These are phyloP conservation scores for Marmota monax DNA, from an alignment of 2,113 vertebrate species.

Conservation along the genomic window DNA sequence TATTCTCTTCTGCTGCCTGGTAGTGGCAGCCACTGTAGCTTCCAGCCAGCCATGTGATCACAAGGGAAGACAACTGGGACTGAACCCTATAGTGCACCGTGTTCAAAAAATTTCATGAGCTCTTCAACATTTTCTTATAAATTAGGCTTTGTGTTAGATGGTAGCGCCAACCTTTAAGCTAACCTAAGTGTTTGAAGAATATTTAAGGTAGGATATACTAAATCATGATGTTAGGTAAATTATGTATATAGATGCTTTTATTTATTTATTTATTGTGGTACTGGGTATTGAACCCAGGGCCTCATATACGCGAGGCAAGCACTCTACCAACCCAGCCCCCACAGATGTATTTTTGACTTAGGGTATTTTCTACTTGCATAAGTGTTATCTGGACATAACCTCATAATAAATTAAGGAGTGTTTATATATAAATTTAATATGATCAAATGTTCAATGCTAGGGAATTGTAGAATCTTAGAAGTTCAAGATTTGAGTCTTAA, in stretches of 20 bases:
- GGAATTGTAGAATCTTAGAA: not conserved
- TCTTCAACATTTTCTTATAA: not conserved
- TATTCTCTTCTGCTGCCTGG: not conserved
- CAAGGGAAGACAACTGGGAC: not conserved
- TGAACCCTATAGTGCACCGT: not conserved
- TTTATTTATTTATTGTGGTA: no score
- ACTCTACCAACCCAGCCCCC: no score
- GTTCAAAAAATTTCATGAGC: not conserved
- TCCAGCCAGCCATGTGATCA: not conserved
- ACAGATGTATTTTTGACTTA: not conserved
- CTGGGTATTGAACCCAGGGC: no score
- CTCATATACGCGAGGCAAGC: no score
- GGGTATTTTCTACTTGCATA: not conserved
- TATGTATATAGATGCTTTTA: not conserved
- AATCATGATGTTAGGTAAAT: not conserved
- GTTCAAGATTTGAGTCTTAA: not conserved
- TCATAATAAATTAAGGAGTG: not conserved
- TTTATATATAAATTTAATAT: not conserved
- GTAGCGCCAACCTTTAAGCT: not conserved
- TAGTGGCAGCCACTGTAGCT: not conserved
- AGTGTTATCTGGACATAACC: not conserved
- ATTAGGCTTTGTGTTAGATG: not conserved
- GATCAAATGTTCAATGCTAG: not conserved
- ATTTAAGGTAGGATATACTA: not conserved
- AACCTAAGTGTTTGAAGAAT: not conserved